These are phyloP conservation scores for Anguilla anguilla DNA, from an alignment of 2,797 vertebrate species.

Conservation along the genomic window DNA sequence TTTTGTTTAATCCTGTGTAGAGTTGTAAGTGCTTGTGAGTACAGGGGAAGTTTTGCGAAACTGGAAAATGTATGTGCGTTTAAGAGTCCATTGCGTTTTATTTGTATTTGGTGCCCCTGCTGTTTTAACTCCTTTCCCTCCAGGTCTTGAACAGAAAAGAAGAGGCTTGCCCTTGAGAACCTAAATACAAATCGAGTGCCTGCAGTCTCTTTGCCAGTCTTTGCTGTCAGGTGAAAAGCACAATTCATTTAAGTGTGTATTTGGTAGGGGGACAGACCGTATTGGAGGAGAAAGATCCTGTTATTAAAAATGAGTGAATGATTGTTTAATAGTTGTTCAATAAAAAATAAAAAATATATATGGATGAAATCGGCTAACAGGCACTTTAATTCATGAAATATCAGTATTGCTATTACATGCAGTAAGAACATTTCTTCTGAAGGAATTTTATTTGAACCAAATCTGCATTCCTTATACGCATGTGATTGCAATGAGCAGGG, in stretches of 20 bases:
- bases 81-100: neutral
- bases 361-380: neutral
- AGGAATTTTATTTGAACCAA: no score
- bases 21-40: conserved; percentile 27
- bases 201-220: conserved; percentile 32
- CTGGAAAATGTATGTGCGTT: conserved; percentile 17
- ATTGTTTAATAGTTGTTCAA: conserved; percentile 35
- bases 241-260: conserved; percentile 32
- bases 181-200: conserved; percentile 31
- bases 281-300: conserved; percentile 7
- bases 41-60: neutral
- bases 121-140: conserved; percentile 1
- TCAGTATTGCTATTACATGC: neutral
- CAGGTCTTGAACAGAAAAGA: conserved; percentile 10
- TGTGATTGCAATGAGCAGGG: no score
- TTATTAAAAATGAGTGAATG: conserved; percentile 27
- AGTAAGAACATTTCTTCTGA: neutral
- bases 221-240: conserved; percentile 35
- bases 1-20: conserved; percentile 6
- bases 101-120: conserved; percentile 10
- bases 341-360: conserved; percentile 11
- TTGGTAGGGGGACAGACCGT: conserved; percentile 25
- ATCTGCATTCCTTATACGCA: no score
- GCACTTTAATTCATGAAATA: no score
- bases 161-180: conserved; percentile 30